Percentiles rank a stretch among this genome's conserved stretches.
These are phyloP conservation scores for Tauraco erythrolophus DNA, from an alignment of 2,113 vertebrate genomes.

Conservation along the genomic window DNA sequence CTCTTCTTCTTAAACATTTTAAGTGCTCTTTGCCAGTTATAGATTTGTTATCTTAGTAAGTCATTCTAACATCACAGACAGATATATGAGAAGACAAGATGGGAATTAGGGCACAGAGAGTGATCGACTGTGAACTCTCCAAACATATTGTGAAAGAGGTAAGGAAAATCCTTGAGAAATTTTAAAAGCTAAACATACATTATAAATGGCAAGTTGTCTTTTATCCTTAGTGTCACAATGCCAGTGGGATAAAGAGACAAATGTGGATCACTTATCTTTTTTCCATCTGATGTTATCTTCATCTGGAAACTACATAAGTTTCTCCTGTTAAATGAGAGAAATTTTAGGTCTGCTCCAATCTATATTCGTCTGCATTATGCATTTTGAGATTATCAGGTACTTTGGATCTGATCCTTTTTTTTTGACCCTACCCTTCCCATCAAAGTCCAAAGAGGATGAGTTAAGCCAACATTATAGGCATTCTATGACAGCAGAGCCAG, in stretches of 20 bases:
- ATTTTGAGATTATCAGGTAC: neutral
- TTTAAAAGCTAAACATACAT: conserved; percentile 25
- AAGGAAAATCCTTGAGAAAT: conserved; percentile 20
- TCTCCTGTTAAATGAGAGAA: neutral
- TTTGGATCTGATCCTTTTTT: neutral
- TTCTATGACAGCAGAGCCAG: neutral
- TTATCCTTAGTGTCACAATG: neutral
- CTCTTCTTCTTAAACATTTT: neutral
- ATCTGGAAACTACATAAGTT: neutral
- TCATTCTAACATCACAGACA: neutral
- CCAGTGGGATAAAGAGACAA: neutral
- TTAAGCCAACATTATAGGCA: neutral
- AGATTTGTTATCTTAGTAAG: neutral
- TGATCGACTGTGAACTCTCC: neutral
- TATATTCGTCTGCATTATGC: neutral
- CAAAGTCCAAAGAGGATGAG: neutral
- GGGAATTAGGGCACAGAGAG: neutral
- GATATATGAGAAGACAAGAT: neutral
- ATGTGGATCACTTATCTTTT: neutral
- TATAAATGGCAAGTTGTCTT: conserved; percentile 6
- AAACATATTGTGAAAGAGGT: neutral
- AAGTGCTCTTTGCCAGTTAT: neutral
- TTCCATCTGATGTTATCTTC: neutral
- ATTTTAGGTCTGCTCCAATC: neutral
- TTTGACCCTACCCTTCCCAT: neutral